Conservation (phyloP, 1,140 invertebrate genomes). For the Latrodectus geometricus region DNA sequence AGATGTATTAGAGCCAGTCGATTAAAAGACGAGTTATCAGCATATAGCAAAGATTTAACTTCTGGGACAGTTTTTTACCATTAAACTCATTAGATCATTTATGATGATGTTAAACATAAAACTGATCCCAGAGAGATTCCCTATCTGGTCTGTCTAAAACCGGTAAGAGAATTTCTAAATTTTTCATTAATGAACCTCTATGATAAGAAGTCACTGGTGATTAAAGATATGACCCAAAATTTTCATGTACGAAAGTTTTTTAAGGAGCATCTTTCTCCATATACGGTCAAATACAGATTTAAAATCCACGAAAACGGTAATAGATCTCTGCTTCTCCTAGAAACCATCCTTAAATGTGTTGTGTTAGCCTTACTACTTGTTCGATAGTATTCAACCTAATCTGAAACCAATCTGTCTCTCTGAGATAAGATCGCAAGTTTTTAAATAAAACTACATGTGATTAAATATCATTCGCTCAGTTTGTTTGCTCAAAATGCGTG, state of each 20-base stretch:
- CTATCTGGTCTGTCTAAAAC: background rate
- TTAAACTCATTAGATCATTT: background rate
- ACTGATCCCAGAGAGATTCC: background rate
- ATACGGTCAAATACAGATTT: background rate
- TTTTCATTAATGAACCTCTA: background rate
- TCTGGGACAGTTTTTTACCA: background rate
- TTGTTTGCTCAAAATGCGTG: background rate
- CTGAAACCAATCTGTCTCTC: background rate
- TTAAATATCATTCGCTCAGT: background rate
- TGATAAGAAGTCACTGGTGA: background rate
- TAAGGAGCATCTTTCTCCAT: background rate
- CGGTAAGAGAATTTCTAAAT: background rate
- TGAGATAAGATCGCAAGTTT: background rate
- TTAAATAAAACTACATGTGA: background rate
- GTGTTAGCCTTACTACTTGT: background rate
- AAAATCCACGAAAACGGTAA: slow-evolving; percentile 13
- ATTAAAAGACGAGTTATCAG: slow-evolving; percentile 4
- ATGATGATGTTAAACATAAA: slow-evolving; percentile 3
- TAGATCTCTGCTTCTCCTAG: background rate
- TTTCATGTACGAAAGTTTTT: background rate
- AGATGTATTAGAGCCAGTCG: background rate
- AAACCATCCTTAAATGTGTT: slow-evolving; percentile 3
- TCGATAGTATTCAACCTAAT: background rate
- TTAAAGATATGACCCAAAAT: background rate
- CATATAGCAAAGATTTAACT: background rate